A percentile compares a stretch with the other conserved stretches of the same genome.
phyloP scores from a whole-genome alignment of 92 coral and sea anemone genomes.

The Siderastrea siderea region DNA sequence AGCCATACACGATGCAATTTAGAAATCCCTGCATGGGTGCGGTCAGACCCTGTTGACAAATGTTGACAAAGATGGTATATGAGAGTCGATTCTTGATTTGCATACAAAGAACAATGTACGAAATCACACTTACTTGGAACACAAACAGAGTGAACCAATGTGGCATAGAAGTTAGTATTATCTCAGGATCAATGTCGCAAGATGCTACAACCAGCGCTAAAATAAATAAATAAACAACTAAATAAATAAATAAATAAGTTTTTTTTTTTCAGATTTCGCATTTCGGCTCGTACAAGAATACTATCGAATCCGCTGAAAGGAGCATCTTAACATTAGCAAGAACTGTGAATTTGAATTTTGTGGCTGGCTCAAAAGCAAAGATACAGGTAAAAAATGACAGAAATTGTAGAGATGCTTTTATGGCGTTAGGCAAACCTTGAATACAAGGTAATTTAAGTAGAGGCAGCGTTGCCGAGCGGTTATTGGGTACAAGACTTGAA shows the following conservation, averaged over 20 bases:
- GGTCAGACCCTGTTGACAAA: constrained; percentile 78
- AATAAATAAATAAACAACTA: background rate
- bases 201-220: constrained; percentile 69
- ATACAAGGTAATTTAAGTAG: too few relatives aligned
- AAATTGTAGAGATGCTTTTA: too few relatives aligned
- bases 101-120: too few relatives aligned
- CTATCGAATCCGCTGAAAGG: background rate
- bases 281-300: background rate
- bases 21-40: constrained; percentile 99
- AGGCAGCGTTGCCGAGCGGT: too few relatives aligned
- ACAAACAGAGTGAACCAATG: constrained; percentile 31
- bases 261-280: background rate
- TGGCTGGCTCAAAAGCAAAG: too few relatives aligned
- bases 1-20: constrained; percentile 95
- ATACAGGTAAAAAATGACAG: too few relatives aligned
- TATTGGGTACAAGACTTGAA: too few relatives aligned
- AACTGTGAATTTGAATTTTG: too few relatives aligned
- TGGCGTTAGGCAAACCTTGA: too few relatives aligned
- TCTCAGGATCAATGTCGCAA: constrained; percentile 27
- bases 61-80: constrained; percentile 24
- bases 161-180: background rate
- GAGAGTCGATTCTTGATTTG: background rate
- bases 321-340: background rate
- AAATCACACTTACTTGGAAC: constrained; percentile 30
- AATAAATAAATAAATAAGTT: background rate